These are phyloP conservation scores for Drosophila parabipectinata DNA, from an alignment of 1,140 invertebrate species.

Conservation along the genomic window DNA sequence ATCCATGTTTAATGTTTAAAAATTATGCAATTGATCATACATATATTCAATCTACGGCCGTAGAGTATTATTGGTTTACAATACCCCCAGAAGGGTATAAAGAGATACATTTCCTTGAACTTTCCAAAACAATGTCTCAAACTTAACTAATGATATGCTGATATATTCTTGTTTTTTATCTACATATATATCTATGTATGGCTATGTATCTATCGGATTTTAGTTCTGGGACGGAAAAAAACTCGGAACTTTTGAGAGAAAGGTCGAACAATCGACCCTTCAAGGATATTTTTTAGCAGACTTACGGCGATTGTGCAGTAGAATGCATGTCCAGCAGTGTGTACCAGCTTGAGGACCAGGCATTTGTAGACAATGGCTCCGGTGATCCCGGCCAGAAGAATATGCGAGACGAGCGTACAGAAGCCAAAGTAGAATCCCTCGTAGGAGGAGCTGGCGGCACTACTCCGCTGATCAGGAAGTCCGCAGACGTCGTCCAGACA, in stretches of 20 bases:
- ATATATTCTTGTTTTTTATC: background rate
- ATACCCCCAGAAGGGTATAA: background rate
- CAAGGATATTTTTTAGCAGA: background rate
- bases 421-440: conserved; percentile 62
- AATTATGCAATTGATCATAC: too few relatives aligned
- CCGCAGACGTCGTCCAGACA: conserved; percentile 43
- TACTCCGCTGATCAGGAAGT: conserved; percentile 8
- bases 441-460: conserved; percentile 14
- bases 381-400: conserved; percentile 65
- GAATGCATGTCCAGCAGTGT: conserved; percentile 74
- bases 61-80: background rate
- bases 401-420: conserved; percentile 58
- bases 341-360: conserved; percentile 65
- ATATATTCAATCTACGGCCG: too few relatives aligned
- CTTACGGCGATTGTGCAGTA: conserved; percentile 80
- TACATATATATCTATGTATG: background rate
- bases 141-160: background rate
- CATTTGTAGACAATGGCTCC: conserved; percentile 62
- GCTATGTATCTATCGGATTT: background rate
- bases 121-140: background rate
- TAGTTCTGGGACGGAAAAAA: background rate
- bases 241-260: background rate
- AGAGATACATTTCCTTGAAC: background rate
- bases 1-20: too few relatives aligned
- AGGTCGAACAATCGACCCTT: background rate